Evolutionary conservation across 1,140 invertebrate species (phyloP).

Genomic region (Aradophagus sp.): DNA sequence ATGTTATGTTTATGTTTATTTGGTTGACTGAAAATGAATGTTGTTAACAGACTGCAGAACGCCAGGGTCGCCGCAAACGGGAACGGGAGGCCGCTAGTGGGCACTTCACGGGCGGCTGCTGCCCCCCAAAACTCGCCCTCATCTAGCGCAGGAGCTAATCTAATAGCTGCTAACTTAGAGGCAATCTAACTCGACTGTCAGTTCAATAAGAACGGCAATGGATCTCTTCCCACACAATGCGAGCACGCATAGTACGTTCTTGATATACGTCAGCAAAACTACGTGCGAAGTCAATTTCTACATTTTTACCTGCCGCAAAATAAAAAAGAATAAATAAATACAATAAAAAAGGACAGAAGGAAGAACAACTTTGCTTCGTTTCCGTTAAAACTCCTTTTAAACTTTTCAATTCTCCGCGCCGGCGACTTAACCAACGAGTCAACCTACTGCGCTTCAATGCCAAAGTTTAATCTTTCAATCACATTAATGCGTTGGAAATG

Average conservation of each 20-base stretch:
- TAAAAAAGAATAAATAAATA: too few species aligned
- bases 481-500: too few species aligned
- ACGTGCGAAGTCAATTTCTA: slow-evolving; percentile 31
- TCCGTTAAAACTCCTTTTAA: too few species aligned
- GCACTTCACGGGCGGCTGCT: slow-evolving; percentile 73
- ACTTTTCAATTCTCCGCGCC: too few species aligned
- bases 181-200: slow-evolving; percentile 66
- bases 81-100: slow-evolving; percentile 72
- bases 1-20: too few species aligned
- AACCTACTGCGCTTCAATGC: too few species aligned
- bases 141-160: slow-evolving; percentile 75
- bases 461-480: too few species aligned
- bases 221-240: slow-evolving; percentile 52
- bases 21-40: too few species aligned
- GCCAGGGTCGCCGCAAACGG: slow-evolving; percentile 74
- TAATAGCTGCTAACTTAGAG: slow-evolving; percentile 70
- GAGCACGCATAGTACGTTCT: slow-evolving; percentile 35
- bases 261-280: slow-evolving; percentile 9
- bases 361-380: too few species aligned
- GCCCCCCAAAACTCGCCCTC: slow-evolving; percentile 74
- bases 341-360: too few species aligned
- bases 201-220: slow-evolving; percentile 48
- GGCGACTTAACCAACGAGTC: too few species aligned
- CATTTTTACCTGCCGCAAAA: slow-evolving; percentile 23
- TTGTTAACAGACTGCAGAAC: slow-evolving; percentile 71